These are phyloP conservation scores for Mythimna impura DNA, from an alignment of 2,888 invertebrate genomes.

Conservation along the genomic window DNA sequence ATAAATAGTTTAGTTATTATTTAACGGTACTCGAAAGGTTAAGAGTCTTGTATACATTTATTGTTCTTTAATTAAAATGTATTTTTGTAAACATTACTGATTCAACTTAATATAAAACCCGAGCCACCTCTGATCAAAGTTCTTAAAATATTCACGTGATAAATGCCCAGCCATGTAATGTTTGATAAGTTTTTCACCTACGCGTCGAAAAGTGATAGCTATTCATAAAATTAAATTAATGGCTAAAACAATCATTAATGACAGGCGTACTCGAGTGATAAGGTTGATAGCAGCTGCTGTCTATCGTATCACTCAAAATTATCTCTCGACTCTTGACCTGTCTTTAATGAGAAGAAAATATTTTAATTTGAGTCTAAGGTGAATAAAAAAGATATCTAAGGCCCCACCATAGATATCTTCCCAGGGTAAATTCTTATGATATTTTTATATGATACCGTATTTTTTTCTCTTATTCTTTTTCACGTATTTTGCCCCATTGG, in stretches of 20 bases:
- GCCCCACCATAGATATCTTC: background rate
- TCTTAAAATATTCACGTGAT: background rate
- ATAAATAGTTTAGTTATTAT: no score
- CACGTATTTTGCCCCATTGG: no score
- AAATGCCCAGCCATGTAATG: slow-evolving; percentile 2
- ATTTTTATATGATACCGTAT: no score
- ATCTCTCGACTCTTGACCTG: slow-evolving; percentile 22
- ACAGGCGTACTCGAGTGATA: slow-evolving; percentile 9
- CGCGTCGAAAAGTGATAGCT: slow-evolving; percentile 9
- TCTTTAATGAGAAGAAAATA: slow-evolving; percentile 3
- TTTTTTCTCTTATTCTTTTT: no score
- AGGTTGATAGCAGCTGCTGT: slow-evolving; percentile 1
- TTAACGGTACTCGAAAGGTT: no score
- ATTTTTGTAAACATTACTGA: no score
- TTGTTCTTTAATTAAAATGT: no score
- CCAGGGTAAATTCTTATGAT: no score
- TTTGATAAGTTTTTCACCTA: slow-evolving; percentile 23
- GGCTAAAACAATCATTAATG: slow-evolving; percentile 12
- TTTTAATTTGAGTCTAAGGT: background rate
- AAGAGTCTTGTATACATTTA: no score
- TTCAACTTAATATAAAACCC: background rate
- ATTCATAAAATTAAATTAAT: slow-evolving; percentile 11
- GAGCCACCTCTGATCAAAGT: background rate
- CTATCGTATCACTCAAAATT: slow-evolving; percentile 10
- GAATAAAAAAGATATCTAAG: background rate